Percentiles rank a stretch among this genome's conserved stretches.
These are phyloP conservation scores for Podocnemis expansa DNA, from an alignment of 2,113 vertebrate genomes.

Conservation along the genomic window DNA sequence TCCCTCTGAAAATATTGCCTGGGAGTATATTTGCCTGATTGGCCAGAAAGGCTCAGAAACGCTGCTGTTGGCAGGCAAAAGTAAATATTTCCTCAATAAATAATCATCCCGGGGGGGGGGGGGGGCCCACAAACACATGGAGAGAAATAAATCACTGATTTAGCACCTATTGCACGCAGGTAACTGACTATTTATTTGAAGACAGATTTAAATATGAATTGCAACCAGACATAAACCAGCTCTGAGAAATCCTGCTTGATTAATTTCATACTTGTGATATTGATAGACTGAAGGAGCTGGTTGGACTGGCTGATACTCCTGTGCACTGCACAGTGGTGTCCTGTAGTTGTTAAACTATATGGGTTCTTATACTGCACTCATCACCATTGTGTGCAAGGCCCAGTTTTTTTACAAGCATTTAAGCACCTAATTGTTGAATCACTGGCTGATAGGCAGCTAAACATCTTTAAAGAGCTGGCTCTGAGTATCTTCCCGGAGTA, in stretches of 20 bases:
- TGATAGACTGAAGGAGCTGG: background rate
- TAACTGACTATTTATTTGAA: background rate
- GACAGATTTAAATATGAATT: background rate
- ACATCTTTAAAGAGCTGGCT: background rate
- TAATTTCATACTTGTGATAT: background rate
- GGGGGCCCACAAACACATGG: background rate
- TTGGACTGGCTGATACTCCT: background rate
- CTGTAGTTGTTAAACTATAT: background rate
- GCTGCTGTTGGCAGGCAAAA: background rate
- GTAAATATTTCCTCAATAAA: background rate
- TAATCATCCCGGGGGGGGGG: background rate
- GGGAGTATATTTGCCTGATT: background rate
- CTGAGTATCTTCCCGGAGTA: background rate
- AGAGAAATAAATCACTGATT: background rate
- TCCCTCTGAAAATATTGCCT: background rate
- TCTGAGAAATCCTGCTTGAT: background rate
- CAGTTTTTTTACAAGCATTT: background rate
- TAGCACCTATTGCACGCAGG: background rate
- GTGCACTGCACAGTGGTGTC: background rate
- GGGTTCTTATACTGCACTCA: background rate
- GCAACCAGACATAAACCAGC: background rate
- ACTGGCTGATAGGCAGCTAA: background rate
- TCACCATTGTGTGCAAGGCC: background rate
- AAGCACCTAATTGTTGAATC: background rate
- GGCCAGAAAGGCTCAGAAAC: background rate